Percentiles rank a stretch among this genome's conserved stretches.
phyloP scores from a whole-genome alignment of 2,888 invertebrate genomes.

The Lepidonotus clava region DNA sequence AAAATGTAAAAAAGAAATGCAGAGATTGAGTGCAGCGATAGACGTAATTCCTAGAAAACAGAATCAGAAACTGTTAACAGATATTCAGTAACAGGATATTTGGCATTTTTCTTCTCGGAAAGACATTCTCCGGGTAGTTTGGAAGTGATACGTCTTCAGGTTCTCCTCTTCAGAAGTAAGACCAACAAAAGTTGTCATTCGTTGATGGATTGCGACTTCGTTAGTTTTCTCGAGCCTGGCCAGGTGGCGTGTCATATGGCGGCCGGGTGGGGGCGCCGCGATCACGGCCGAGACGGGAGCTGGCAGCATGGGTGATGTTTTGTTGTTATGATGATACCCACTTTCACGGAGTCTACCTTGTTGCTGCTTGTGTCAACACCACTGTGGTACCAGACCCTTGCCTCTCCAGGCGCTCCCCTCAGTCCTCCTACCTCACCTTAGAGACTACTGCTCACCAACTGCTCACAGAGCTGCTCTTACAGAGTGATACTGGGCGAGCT shows the following conservation, averaged over 20 bases:
- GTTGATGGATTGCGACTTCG: conserved; percentile 8
- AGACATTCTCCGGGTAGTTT: neutral
- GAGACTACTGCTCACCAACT: conserved; percentile 3
- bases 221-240: neutral
- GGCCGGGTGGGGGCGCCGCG: neutral
- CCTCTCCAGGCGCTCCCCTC: neutral
- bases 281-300: neutral
- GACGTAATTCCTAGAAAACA: no score
- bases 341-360: neutral
- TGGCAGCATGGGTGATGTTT: neutral
- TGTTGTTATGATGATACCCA: conserved; percentile 30
- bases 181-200: neutral
- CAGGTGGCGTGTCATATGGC: neutral
- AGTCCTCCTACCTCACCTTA: no score
- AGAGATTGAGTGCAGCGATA: no score
- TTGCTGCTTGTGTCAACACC: conserved; percentile 9
- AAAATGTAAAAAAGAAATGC: no score
- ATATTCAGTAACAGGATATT: no score
- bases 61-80: no score
- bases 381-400: neutral
- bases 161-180: neutral
- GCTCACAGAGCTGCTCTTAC: neutral
- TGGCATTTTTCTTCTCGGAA: no score
- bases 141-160: neutral
- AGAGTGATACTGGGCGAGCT: neutral